Conservation (phyloP, 2,888 invertebrate species). For the Teinopalpus imperialis region DNA sequence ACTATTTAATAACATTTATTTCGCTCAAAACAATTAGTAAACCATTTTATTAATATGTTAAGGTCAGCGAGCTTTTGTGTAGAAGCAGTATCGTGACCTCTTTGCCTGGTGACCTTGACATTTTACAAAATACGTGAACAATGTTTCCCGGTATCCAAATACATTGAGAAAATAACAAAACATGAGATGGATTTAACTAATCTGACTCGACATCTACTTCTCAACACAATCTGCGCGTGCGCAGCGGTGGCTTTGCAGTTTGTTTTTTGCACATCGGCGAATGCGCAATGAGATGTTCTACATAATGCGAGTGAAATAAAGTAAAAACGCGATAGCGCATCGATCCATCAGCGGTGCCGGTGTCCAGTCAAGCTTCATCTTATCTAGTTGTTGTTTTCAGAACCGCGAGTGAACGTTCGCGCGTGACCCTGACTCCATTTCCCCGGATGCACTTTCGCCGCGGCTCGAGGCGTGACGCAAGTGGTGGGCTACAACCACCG, state of each 20-base stretch:
- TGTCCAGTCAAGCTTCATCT: neutral
- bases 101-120: slow-evolving; percentile 4
- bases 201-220: slow-evolving; percentile 2
- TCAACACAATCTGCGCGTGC: neutral
- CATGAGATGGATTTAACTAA: no score
- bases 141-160: neutral
- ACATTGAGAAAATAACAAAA: neutral
- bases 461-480: slow-evolving; percentile 24
- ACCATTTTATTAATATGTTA: no score
- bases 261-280: neutral
- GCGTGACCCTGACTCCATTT: slow-evolving; percentile 31
- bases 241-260: neutral
- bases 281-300: no score
- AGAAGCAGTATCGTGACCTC: neutral
- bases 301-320: neutral
- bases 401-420: slow-evolving; percentile 29
- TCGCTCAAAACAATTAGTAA: no score
- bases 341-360: no score
- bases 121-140: neutral
- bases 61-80: neutral
- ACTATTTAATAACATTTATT: no score
- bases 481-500: neutral
- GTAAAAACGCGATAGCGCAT: neutral
- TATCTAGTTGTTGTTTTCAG: no score
- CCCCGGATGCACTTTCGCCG: slow-evolving; percentile 33